Evolutionary conservation across 1,140 invertebrate species (phyloP), one percentile per base, ranked within the genome.

Genomic region (Bradynema listronoti): DNA sequence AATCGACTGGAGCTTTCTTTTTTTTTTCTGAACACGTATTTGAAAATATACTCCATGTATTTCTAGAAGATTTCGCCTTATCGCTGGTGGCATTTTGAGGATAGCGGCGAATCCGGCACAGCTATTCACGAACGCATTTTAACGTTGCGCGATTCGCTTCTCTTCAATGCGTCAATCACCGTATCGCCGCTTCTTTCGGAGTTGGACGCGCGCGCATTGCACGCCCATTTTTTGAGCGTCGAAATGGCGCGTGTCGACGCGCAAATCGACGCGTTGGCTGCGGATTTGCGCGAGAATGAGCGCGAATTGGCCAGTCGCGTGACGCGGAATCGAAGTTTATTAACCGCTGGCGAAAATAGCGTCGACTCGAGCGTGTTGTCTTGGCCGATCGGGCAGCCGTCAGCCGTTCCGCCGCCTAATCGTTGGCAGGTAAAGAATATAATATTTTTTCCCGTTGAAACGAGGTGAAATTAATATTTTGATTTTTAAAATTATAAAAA

Each of bases 171-270:
- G 19, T 68, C 72, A 16, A 39, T 77, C 33, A 72, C 66, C n/a
- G 71, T 77, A 1, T 69, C 73, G 16, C 56, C 62, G 14, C 47
- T 77, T 22, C 67, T 78, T 11, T 73, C 69, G 7, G 75, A 78
- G 43, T 57, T 58, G 11, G 74, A 77, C 51, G 67, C 66, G 5
- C 41, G 19, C 22, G 42, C 75, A 9, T 58, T 77, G n/a, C 65
- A 73, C 29, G 52, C 68, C 25, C 76, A 78, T 42, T 77, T 77
- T 55, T 34, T 77, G 5, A 22, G 41, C 33, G 75, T 77, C 14
- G 73, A 77, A 64, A 53, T 76, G 16, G 57, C 9, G 2, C 47
- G 52, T 42, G n/a, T 73, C n/a, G 62, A 66, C 14, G 50, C 53
- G 33, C 54, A 71, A 42, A 71, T 77, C 11, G 56, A 32, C 11